Evolutionary conservation across 1,140 invertebrate species (phyloP).

Genomic region (Plodia interpunctella): DNA sequence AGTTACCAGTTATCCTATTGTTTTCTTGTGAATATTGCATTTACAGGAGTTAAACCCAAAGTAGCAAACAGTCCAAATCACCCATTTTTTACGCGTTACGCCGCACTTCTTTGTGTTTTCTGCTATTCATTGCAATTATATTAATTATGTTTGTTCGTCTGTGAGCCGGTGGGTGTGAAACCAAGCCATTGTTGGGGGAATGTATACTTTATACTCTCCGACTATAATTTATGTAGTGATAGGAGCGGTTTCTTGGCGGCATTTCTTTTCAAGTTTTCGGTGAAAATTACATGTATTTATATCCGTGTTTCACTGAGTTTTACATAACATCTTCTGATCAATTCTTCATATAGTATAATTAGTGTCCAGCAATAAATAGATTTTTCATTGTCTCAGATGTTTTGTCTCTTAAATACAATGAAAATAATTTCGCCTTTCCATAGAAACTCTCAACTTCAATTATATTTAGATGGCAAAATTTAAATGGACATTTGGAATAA

Average conservation of each 20-base stretch:
- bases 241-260: not conserved
- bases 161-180: slow-evolving; percentile 2
- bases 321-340: not conserved
- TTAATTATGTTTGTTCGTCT: slow-evolving; percentile 7
- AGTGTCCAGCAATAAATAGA: too few relatives aligned
- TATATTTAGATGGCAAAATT: too few relatives aligned
- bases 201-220: not conserved
- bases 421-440: too few relatives aligned
- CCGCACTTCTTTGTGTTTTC: not conserved
- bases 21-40: not conserved
- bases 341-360: too few relatives aligned
- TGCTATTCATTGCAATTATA: slow-evolving; percentile 5
- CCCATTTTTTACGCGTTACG: not conserved
- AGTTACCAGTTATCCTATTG: too few relatives aligned
- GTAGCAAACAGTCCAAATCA: not conserved
- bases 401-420: too few relatives aligned
- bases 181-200: not conserved
- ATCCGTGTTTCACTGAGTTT: not conserved
- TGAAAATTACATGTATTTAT: not conserved
- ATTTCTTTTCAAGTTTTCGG: not conserved
- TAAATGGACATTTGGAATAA: too few relatives aligned
- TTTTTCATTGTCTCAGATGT: too few relatives aligned
- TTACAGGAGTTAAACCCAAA: not conserved
- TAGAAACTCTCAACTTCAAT: too few relatives aligned
- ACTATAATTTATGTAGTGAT: slow-evolving; percentile 4